phyloP scores from a whole-genome alignment of 2,797 vertebrate species.

The Bryconaethiops microstoma region DNA sequence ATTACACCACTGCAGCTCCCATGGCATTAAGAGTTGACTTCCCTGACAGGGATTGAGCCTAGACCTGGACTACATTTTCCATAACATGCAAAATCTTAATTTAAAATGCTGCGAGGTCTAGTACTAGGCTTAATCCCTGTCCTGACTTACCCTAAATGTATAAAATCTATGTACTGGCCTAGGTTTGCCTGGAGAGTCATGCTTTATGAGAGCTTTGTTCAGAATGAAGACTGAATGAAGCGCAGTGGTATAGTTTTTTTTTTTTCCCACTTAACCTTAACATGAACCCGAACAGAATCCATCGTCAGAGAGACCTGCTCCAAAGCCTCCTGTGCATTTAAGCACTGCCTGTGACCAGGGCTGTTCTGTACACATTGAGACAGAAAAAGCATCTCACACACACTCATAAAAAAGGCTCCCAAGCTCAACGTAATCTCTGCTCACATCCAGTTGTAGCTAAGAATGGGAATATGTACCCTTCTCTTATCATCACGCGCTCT shows the following conservation, averaged over 20 bases:
- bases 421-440: not conserved
- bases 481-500: conserved; percentile 66
- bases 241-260: not conserved
- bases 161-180: not conserved
- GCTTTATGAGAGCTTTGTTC: not conserved
- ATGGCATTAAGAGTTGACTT: not conserved
- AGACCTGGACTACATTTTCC: no score
- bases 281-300: not conserved
- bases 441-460: conserved; percentile 25
- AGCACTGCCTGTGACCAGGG: not conserved
- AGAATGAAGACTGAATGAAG: not conserved
- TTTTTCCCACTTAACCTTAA: conserved; percentile 1
- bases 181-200: not conserved
- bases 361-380: not conserved
- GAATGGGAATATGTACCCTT: conserved; percentile 64
- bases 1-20: not conserved
- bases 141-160: no score
- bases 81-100: no score
- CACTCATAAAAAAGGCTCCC: not conserved
- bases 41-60: no score
- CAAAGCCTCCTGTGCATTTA: not conserved
- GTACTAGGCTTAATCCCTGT: no score
- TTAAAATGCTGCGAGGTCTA: no score
- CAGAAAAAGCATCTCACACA: not conserved
- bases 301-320: conserved; percentile 5